These are phyloP conservation scores for Lipophrys pholis DNA, from an alignment of 2,113 vertebrate species.

Conservation along the genomic window DNA sequence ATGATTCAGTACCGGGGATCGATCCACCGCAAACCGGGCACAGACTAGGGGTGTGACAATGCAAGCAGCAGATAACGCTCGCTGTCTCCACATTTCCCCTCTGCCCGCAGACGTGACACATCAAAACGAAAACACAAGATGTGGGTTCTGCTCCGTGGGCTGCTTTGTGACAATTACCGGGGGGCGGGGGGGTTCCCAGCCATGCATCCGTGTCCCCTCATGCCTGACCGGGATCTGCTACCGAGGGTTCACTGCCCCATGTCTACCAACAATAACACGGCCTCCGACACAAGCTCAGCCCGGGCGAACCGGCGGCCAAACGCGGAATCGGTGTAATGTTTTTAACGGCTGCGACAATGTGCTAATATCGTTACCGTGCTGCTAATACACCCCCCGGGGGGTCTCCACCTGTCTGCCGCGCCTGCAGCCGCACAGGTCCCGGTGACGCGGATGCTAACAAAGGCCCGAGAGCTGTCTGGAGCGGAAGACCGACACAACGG, in stretches of 20 bases:
- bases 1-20: slow-evolving; percentile 68
- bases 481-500: slow-evolving; percentile 85
- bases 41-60: slow-evolving; percentile 75
- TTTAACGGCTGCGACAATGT: neutral
- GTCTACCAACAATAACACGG: slow-evolving; percentile 82
- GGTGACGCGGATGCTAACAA: slow-evolving; percentile 84
- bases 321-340: slow-evolving; percentile 28
- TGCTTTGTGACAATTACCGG: neutral
- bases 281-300: slow-evolving; percentile 67
- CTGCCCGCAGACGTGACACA: slow-evolving; percentile 63
- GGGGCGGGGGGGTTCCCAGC: neutral
- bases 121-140: slow-evolving; percentile 26
- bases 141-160: neutral
- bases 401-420: slow-evolving; percentile 27
- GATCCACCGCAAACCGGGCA: slow-evolving; percentile 67
- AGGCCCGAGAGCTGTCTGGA: slow-evolving; percentile 85
- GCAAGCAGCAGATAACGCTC: slow-evolving; percentile 42
- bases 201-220: slow-evolving; percentile 11
- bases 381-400: slow-evolving; percentile 3
- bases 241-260: slow-evolving; percentile 51
- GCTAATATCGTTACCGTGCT: neutral
- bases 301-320: slow-evolving; percentile 54
- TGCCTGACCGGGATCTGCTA: slow-evolving; percentile 29
- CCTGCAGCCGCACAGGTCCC: slow-evolving; percentile 60
- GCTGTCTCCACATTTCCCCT: slow-evolving; percentile 35